Evolutionary conservation across 2,113 vertebrate species (phyloP).

Genomic region (Mesitornis unicolor): DNA sequence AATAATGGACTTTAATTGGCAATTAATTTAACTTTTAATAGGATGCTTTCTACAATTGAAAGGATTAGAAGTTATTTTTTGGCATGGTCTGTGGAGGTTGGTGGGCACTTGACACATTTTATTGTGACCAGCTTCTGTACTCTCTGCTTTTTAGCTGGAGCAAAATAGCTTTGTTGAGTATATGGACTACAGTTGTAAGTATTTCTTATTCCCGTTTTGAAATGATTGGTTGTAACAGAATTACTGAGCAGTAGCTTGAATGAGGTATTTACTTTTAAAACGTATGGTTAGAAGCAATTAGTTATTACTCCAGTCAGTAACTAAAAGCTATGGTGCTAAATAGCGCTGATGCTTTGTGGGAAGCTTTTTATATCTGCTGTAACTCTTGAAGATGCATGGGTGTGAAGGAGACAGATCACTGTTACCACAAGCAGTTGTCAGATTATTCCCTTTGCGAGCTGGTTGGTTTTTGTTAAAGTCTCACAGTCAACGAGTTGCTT

Average conservation of each 20-base stretch:
- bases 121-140: rapidly evolving
- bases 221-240: background rate
- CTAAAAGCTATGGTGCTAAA: background rate
- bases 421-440: background rate
- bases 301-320: background rate
- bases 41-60: background rate
- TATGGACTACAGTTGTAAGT: background rate
- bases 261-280: background rate
- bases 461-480: background rate
- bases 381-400: background rate
- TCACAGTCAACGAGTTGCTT: background rate
- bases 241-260: background rate
- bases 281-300: rapidly evolving
- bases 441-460: background rate
- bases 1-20: background rate
- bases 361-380: background rate
- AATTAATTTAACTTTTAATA: background rate
- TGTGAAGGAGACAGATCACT: background rate
- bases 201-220: background rate
- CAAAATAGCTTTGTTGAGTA: background rate
- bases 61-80: background rate
- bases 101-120: background rate
- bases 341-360: background rate
- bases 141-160: background rate
- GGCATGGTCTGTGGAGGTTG: background rate